Base-by-base conservation (phyloP, 2,888 invertebrate genomes). In the Pocota personata region DNA sequence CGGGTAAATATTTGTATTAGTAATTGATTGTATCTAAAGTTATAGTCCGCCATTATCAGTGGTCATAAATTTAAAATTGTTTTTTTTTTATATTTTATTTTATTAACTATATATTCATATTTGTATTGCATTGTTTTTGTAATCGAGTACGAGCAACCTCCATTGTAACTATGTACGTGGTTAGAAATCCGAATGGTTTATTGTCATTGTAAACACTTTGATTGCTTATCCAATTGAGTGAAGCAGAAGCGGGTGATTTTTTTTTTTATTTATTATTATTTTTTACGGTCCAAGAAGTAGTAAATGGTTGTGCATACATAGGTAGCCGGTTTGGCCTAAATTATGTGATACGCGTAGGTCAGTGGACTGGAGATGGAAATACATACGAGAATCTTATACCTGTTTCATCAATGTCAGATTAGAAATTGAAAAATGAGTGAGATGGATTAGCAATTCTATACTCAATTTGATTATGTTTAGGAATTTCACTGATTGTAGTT, bases 341-440 rank as follows among this genome's bases (percentile, higher is more conserved):
- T 64, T 72, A 12, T 50, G 14, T 32, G 19, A 46, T 46, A n/a
- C n/a, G n/a, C n/a, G n/a, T n/a, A 46, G 75, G 52, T 64, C 64
- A 55, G 21, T 55, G 64, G 21, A 55, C 64, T 43, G 32, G n/a
- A 1, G 6, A 16, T 32, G 3, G 6, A 16, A 16, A 43, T n/a
- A 46, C 14, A 8, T 27, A 1, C 6, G n/a, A 40, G 37, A 37
- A 24, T 5, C 10, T 35, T 5, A 30, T n/a, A 8, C 10, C 12
- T 10, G 30, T 60, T 72, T 48, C n/a, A 72, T 72, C 71, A 72
- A 37, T 48, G 71, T 58, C 58, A 12, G 58, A 72, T 58, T 58
- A 37, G 16, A 16, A 27, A 48, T 58, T 4, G 24, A 3, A 21
- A 69, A 71, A 71, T 16, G 27, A 24, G 12, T 16, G 16, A 27